Evolutionary conservation across 2,888 invertebrate species (phyloP).

Genomic region (Ceriagrion tenellum): DNA sequence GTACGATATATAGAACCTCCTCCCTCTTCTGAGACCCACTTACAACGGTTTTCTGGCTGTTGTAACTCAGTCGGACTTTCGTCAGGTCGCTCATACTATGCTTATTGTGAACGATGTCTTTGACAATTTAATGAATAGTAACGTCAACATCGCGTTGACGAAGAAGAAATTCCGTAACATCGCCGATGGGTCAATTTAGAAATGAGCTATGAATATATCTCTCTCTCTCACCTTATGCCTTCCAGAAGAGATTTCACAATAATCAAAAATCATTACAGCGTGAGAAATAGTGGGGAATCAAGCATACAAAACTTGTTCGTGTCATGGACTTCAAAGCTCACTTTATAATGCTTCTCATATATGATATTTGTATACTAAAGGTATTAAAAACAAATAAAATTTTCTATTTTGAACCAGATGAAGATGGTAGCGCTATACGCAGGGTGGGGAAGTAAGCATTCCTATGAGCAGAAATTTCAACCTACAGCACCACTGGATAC

Average conservation of each 20-base stretch:
- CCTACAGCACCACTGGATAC: neutral
- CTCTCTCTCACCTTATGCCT: slow-evolving; percentile 59
- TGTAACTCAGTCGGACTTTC: neutral
- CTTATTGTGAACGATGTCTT: no score
- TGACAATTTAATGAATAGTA: neutral
- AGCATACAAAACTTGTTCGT: neutral
- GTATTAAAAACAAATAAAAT: neutral
- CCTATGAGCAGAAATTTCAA: neutral
- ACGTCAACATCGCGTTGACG: neutral
- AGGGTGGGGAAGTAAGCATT: neutral
- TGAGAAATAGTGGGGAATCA: neutral
- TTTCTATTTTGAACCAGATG: neutral
- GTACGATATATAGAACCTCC: neutral
- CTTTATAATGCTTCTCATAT: neutral
- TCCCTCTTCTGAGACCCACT: neutral
- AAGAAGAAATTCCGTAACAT: neutral
- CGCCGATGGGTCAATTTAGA: slow-evolving; percentile 4
- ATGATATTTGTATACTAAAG: slow-evolving; percentile 15
- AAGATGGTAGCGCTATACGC: neutral
- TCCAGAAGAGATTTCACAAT: slow-evolving; percentile 25
- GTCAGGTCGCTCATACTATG: neutral
- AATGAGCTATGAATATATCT: slow-evolving; percentile 31
- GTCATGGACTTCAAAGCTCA: neutral
- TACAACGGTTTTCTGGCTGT: neutral
- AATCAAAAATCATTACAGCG: neutral